Conservation (phyloP, 2,797 vertebrate species). For the Triplophysa yarkandensis region DNA sequence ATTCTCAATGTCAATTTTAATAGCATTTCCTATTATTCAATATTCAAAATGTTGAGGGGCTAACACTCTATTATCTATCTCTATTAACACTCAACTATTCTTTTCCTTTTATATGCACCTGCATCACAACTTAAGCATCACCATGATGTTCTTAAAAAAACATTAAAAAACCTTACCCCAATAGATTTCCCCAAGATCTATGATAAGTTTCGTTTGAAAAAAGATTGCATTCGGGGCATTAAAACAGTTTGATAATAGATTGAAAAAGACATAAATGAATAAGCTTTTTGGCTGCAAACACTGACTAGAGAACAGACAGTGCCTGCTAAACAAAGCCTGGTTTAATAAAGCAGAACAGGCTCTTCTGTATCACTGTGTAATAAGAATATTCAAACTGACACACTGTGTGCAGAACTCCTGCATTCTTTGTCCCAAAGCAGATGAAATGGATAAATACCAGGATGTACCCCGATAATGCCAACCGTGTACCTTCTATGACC, state of each 20-base stretch:
- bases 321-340: conserved; percentile 16
- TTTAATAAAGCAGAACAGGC: conserved; percentile 25
- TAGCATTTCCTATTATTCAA: no score
- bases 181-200: not conserved
- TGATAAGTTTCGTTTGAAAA: not conserved
- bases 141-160: no score
- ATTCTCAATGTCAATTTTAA: no score
- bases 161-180: no score
- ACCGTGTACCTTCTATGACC: not conserved
- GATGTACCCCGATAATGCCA: conserved; percentile 12
- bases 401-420: not conserved
- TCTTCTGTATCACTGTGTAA: conserved; percentile 17
- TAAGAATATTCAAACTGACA: conserved; percentile 10
- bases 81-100: no score
- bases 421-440: not conserved
- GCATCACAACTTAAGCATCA: no score
- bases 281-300: conserved; percentile 1
- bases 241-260: not conserved
- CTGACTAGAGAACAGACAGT: conserved; percentile 21
- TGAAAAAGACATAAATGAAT: not conserved
- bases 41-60: no score
- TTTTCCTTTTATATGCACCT: no score
- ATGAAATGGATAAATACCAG: conserved; percentile 1
- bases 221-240: not conserved
- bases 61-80: no score